Conservation (phyloP, 2,888 invertebrate species). For the Uropetala carovei region DNA sequence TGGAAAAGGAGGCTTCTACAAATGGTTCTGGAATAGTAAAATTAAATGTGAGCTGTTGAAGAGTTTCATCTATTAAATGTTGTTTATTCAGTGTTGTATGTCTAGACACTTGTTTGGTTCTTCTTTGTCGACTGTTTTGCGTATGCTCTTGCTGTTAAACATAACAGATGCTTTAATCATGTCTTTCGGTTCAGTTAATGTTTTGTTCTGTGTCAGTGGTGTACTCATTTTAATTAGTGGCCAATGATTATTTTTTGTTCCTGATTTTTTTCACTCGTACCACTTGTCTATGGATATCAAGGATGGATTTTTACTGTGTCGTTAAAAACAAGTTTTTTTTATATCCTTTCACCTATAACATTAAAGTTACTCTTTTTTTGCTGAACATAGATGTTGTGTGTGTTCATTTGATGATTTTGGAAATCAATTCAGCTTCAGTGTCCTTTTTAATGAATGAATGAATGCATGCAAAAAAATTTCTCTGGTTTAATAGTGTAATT, state of each 20-base stretch:
- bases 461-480: neutral
- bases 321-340: neutral
- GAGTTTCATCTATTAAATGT: conserved; percentile 29
- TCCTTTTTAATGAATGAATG: neutral
- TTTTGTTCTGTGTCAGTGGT: conserved; percentile 16
- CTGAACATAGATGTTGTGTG: conserved; percentile 37
- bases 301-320: neutral
- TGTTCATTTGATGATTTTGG: conserved; percentile 11
- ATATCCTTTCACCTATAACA: neutral
- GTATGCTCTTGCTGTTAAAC: neutral
- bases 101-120: conserved; percentile 35
- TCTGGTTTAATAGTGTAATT: conserved; percentile 38
- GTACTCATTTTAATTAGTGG: neutral
- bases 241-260: neutral
- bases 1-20: conserved; percentile 38
- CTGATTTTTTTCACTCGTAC: neutral
- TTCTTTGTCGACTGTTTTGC: conserved; percentile 32
- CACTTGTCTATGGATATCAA: neutral
- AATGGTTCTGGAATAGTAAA: conserved; percentile 40
- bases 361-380: conserved; percentile 9
- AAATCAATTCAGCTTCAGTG: neutral
- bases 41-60: conserved; percentile 45
- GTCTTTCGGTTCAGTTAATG: conserved; percentile 2
- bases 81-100: conserved; percentile 36
- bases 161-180: conserved; percentile 23